phyloP scores from a whole-genome alignment of 1,140 invertebrate species.

The Drosophila dunni region DNA sequence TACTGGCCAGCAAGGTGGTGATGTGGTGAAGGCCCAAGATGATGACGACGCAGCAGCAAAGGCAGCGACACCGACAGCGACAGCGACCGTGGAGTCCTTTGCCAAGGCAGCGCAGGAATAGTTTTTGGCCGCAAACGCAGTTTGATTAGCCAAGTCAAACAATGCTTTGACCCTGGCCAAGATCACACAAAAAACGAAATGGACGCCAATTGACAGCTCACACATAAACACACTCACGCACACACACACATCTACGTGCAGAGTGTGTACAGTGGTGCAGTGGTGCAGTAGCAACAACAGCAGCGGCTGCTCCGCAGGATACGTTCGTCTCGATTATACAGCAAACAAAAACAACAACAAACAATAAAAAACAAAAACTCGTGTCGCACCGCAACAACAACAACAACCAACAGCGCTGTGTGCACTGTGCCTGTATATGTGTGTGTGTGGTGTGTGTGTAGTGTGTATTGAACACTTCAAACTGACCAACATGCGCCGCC shows the following conservation, averaged over 20 bases:
- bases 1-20: constrained; percentile 58
- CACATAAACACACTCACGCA: constrained; percentile 27
- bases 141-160: constrained; percentile 84
- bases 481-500: constrained; percentile 68
- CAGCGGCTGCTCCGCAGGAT: constrained; percentile 38
- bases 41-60: constrained; percentile 30
- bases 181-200: constrained; percentile 54
- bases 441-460: constrained; percentile 41
- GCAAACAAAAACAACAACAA: constrained; percentile 59
- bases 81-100: constrained; percentile 17
- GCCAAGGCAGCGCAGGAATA: constrained; percentile 43
- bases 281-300: constrained; percentile 48
- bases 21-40: constrained; percentile 68
- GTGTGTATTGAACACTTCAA: constrained; percentile 39
- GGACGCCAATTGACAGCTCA: constrained; percentile 67
- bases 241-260: constrained; percentile 14
- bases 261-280: constrained; percentile 47
- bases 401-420: constrained; percentile 59
- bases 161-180: constrained; percentile 70
- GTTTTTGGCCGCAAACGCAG: constrained; percentile 68
- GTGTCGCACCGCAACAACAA: constrained; percentile 58
- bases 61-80: constrained; percentile 13
- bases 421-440: constrained; percentile 30
- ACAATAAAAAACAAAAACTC: constrained; percentile 57
- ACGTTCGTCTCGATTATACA: constrained; percentile 83